phyloP scores from a whole-genome alignment of 2,888 invertebrate species.

The Neoascia interrupta region DNA sequence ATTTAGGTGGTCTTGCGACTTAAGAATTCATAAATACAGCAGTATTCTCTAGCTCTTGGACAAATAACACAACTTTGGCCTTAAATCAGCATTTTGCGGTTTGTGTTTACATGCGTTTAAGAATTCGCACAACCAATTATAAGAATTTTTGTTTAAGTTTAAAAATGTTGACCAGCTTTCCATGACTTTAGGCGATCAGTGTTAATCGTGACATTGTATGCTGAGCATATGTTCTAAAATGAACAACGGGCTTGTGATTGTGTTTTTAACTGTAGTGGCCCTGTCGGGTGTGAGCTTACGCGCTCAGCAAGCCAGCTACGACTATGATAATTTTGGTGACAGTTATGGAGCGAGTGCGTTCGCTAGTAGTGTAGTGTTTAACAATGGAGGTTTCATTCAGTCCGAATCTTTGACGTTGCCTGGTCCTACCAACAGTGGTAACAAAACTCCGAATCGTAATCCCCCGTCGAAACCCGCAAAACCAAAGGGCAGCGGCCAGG shows the following conservation, averaged over 20 bases:
- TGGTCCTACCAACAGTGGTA: background rate
- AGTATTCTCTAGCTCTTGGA: background rate
- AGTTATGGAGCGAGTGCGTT: background rate
- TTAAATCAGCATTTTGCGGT: too few species aligned
- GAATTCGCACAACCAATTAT: background rate
- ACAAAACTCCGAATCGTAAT: background rate
- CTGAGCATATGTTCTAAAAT: slow-evolving; percentile 15
- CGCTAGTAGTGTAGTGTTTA: background rate
- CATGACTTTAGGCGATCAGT: slow-evolving; percentile 13
- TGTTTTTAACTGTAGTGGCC: background rate
- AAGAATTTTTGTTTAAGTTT: background rate
- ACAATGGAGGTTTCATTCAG: slow-evolving; percentile 5
- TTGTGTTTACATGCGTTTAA: background rate
- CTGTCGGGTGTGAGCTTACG: background rate
- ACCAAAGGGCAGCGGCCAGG: background rate
- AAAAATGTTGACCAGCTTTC: background rate
- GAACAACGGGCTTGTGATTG: slow-evolving; percentile 6
- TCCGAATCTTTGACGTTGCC: too few species aligned
- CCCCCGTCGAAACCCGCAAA: background rate
- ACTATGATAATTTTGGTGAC: slow-evolving; percentile 3
- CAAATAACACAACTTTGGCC: background rate
- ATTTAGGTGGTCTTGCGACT: too few species aligned
- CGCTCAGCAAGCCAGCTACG: slow-evolving; percentile 3
- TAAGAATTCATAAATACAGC: background rate
- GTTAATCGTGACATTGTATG: slow-evolving; percentile 4